These are phyloP conservation scores for Sphaerophoria rueppellii DNA, from an alignment of 2,888 invertebrate species.

Conservation along the genomic window DNA sequence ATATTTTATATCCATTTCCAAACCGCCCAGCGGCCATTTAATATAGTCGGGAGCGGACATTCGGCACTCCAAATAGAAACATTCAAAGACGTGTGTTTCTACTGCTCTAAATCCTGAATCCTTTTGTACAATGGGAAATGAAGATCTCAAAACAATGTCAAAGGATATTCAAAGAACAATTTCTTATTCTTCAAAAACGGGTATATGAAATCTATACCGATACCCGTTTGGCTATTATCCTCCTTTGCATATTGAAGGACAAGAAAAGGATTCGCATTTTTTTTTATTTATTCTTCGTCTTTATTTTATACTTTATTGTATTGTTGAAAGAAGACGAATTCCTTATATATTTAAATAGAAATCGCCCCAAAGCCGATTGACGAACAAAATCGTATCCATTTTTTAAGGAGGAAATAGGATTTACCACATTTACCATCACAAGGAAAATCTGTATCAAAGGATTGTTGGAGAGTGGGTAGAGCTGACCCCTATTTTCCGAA, in stretches of 20 bases:
- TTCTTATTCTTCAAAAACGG: constrained; percentile 10
- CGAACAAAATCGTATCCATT: constrained; percentile 17
- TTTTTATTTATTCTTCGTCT: constrained; percentile 13
- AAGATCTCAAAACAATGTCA: constrained; percentile 41
- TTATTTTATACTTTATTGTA: background rate
- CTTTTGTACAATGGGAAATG: background rate
- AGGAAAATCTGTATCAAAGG: constrained; percentile 59
- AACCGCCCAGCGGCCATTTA: constrained; percentile 42
- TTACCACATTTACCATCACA: constrained; percentile 24
- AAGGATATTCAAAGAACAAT: constrained; percentile 49
- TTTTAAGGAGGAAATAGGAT: constrained; percentile 21
- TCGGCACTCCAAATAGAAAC: constrained; percentile 22
- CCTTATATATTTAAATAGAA: constrained; percentile 26
- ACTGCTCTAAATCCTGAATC: background rate
- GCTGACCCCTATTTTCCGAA: background rate
- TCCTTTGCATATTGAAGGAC: constrained; percentile 25
- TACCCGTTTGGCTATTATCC: constrained; percentile 27
- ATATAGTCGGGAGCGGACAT: constrained; percentile 7
- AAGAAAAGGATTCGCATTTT: constrained; percentile 39
- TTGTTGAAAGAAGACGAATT: constrained; percentile 15
- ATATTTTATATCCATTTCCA: background rate
- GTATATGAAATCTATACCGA: too few relatives aligned
- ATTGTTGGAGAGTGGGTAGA: background rate
- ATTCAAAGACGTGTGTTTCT: constrained; percentile 18
- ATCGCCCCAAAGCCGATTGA: constrained; percentile 38